Evolutionary conservation across 1,140 invertebrate genomes (phyloP).

Genomic region (Monochamus saltuarius): DNA sequence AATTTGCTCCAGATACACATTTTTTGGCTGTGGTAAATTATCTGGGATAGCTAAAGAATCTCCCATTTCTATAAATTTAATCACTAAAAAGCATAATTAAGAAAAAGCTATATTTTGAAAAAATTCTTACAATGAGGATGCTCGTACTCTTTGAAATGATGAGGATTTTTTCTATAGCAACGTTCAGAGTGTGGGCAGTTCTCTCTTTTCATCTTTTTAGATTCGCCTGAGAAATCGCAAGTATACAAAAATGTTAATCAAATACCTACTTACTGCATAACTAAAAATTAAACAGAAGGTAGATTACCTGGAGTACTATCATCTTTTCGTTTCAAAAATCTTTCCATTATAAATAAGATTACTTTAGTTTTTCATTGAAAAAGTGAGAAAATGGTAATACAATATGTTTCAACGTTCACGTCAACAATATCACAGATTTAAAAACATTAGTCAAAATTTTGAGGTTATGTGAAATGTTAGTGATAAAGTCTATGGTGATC

Average conservation of each 20-base stretch:
- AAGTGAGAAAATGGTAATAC: neutral
- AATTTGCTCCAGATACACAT: conserved; percentile 54
- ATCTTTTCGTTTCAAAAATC: conserved; percentile 19
- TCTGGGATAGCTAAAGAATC: conserved; percentile 50
- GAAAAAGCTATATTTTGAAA: conserved; percentile 32
- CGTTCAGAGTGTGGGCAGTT: conserved; percentile 68
- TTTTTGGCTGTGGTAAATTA: conserved; percentile 49
- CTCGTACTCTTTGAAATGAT: conserved; percentile 76
- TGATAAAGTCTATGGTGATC: too few relatives aligned
- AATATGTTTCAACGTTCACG: neutral
- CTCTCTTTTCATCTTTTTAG: conserved; percentile 45
- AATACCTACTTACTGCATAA: neutral
- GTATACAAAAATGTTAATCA: neutral
- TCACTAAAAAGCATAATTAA: conserved; percentile 37
- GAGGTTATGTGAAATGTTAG: too few relatives aligned
- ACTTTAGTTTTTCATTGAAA: conserved; percentile 5
- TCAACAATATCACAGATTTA: neutral
- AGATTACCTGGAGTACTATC: neutral
- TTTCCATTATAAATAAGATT: conserved; percentile 11
- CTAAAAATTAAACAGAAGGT: neutral
- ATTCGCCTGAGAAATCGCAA: conserved; percentile 1
- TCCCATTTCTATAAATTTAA: conserved; percentile 45
- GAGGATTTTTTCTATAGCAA: conserved; percentile 80
- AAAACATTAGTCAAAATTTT: too few relatives aligned
- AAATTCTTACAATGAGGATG: conserved; percentile 70